Conservation (phyloP, 2,113 vertebrate genomes). For the Mesembrinibis cayennensis region DNA sequence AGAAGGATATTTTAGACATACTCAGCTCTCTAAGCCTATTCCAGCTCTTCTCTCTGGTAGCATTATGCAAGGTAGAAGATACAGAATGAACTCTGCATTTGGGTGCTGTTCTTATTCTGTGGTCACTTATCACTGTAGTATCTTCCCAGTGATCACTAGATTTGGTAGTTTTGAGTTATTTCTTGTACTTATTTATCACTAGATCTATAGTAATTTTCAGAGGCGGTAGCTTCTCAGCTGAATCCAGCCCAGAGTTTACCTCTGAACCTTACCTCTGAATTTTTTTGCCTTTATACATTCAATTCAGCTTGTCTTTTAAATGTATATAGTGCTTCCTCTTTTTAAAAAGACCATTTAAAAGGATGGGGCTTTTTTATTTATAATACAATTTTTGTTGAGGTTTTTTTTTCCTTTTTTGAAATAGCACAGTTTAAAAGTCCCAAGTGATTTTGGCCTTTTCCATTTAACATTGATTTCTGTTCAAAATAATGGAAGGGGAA, state of each 20-base stretch:
- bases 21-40: not conserved
- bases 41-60: not conserved
- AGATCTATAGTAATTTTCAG: not conserved
- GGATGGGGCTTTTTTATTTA: not conserved
- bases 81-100: constrained; percentile 35
- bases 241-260: not conserved
- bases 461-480: not conserved
- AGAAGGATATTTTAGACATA: not conserved
- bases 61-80: constrained; percentile 31
- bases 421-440: not conserved
- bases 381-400: not conserved
- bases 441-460: not conserved
- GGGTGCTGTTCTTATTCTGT: constrained; percentile 37
- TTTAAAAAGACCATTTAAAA: not conserved
- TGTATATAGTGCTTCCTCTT: not conserved
- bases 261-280: constrained; percentile 2
- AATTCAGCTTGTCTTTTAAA: not conserved
- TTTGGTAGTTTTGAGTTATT: not conserved
- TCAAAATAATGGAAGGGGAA: not conserved
- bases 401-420: not conserved
- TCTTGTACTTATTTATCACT: not conserved
- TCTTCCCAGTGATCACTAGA: constrained; percentile 2
- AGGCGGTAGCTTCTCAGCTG: not conserved
- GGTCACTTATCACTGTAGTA: not conserved
- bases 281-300: not conserved